Conservation (phyloP, 2,797 vertebrate genomes). For the Cossypha polioptera region DNA sequence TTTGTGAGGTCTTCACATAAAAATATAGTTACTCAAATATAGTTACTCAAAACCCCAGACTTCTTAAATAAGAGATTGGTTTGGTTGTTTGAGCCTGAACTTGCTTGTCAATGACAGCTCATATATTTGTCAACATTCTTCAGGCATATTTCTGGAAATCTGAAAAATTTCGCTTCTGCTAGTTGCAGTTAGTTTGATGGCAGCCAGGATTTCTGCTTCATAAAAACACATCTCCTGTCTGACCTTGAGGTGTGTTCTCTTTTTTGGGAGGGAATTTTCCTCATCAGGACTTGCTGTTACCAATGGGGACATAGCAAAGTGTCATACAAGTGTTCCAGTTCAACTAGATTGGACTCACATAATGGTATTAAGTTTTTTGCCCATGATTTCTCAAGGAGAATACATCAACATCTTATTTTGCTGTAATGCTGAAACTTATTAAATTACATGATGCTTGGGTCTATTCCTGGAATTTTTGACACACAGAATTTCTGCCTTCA, state of each 20-base stretch:
- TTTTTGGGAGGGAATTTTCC: not conserved
- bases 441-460: constrained; percentile 12
- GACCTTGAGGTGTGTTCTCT: not conserved
- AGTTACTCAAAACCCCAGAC: not conserved
- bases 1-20: constrained; percentile 9
- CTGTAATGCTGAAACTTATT: not conserved
- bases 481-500: not conserved
- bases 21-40: not conserved
- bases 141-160: not conserved
- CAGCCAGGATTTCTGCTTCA: not conserved
- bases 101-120: not conserved
- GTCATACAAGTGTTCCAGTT: not conserved
- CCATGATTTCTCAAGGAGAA: not conserved
- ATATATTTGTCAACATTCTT: constrained; percentile 1
- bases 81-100: not conserved
- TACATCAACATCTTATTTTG: constrained; percentile 10
- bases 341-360: constrained; percentile 9
- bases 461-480: not conserved
- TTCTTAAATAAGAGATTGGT: not conserved
- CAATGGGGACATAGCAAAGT: not conserved
- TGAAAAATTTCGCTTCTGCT: not conserved
- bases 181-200: not conserved
- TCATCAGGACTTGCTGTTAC: not conserved
- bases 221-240: not conserved
- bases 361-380: constrained; percentile 9